Conservation (phyloP, 2,888 invertebrate genomes). For the Xanthorhoe designata region DNA sequence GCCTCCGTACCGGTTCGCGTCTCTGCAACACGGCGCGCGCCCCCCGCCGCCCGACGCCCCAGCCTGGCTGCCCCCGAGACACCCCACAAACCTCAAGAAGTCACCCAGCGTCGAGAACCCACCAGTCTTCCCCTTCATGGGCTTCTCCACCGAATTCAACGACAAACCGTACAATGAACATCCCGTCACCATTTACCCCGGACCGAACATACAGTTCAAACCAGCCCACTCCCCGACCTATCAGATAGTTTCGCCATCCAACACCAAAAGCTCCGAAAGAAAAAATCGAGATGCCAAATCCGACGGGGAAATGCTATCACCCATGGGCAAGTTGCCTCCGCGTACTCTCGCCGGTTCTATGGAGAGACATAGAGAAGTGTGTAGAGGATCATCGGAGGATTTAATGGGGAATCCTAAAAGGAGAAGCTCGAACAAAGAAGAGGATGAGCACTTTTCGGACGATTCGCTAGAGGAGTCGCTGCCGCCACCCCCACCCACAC, state of each 20-base stretch:
- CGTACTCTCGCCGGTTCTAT: constrained; percentile 89
- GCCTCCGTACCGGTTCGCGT: constrained; percentile 88
- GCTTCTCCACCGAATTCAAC: constrained; percentile 79
- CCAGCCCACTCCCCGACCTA: constrained; percentile 77
- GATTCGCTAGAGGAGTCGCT: constrained; percentile 93
- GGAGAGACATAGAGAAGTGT: constrained; percentile 92
- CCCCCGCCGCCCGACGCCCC: constrained; percentile 69
- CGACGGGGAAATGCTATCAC: constrained; percentile 78
- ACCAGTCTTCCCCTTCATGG: constrained; percentile 81
- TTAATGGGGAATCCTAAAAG: constrained; percentile 67
- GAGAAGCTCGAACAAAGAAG: constrained; percentile 69
- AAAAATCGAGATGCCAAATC: constrained; percentile 72
- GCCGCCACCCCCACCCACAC: constrained; percentile 87
- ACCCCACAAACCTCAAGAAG: constrained; percentile 61
- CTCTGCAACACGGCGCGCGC: constrained; percentile 87
- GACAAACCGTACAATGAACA: constrained; percentile 87
- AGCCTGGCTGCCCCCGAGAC: constrained; percentile 78
- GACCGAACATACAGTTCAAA: constrained; percentile 77
- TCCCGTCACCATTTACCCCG: constrained; percentile 88
- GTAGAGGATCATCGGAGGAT: constrained; percentile 87
- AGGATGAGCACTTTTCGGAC: constrained; percentile 90
- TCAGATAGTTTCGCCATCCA: constrained; percentile 74
- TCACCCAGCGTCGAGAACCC: constrained; percentile 79
- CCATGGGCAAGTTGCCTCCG: constrained; percentile 86
- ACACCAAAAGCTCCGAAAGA: constrained; percentile 70